Evolutionary conservation across 2,797 vertebrate genomes (phyloP).

Genomic region (Rhynchotus rufescens): DNA sequence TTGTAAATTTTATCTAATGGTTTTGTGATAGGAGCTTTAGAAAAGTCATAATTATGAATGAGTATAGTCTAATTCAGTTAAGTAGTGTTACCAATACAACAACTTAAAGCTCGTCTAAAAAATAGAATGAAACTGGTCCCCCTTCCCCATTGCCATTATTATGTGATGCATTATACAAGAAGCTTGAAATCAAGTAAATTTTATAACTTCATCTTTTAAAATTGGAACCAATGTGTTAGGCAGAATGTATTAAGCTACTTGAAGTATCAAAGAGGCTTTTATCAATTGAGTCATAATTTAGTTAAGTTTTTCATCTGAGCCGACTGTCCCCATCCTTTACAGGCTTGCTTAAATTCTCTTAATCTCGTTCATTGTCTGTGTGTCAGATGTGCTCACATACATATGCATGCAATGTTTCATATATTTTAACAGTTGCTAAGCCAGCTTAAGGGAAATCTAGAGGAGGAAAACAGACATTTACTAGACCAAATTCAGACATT

Average conservation of each 20-base stretch:
- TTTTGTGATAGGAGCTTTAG: neutral
- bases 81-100: neutral
- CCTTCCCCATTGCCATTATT: neutral
- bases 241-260: neutral
- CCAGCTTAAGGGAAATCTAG: conserved; percentile 97
- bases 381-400: neutral
- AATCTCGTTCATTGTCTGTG: neutral
- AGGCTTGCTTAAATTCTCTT: neutral
- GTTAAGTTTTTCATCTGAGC: neutral
- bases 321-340: neutral
- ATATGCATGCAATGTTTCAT: conserved; percentile 34
- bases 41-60: neutral
- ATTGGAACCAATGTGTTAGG: accelerated
- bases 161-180: neutral
- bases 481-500: conserved; percentile 97
- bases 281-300: neutral
- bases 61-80: neutral
- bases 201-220: neutral
- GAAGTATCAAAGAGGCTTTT: neutral
- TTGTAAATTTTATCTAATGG: neutral
- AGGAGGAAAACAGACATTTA: conserved; percentile 98
- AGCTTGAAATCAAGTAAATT: neutral
- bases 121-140: neutral
- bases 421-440: conserved; percentile 89
- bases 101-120: neutral